phyloP scores from a whole-genome alignment of 1,140 invertebrate species.

The Ditylenchus dipsaci region DNA sequence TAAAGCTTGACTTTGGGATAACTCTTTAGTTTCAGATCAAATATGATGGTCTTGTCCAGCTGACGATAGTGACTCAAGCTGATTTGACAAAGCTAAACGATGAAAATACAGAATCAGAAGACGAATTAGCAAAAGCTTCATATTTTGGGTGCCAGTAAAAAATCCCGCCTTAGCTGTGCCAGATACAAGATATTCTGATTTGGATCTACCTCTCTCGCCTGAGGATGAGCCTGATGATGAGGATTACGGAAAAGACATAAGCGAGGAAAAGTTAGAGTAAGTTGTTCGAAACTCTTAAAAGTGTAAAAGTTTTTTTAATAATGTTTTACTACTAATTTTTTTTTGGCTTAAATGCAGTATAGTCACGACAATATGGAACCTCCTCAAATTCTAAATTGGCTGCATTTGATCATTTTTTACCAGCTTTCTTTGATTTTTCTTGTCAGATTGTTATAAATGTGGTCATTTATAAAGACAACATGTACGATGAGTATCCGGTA shows the following conservation, averaged over 20 bases:
- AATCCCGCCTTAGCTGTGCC: constrained; percentile 4
- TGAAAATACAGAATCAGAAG: constrained; percentile 4
- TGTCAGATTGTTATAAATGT: too few relatives aligned
- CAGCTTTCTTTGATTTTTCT: too few relatives aligned
- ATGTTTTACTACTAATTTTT: too few relatives aligned
- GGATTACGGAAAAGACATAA: constrained; percentile 51
- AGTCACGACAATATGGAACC: too few relatives aligned
- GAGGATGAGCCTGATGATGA: constrained; percentile 53
- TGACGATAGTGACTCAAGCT: constrained; percentile 86
- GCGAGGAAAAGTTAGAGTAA: constrained; percentile 33
- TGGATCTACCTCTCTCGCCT: constrained; percentile 51
- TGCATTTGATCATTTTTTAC: too few relatives aligned
- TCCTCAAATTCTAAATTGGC: too few relatives aligned
- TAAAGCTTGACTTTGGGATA: neutral
- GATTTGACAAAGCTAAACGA: constrained; percentile 78
- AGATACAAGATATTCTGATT: constrained; percentile 45
- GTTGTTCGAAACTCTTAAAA: constrained; percentile 2
- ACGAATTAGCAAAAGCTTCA: neutral
- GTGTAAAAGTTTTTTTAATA: too few relatives aligned
- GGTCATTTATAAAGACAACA: too few relatives aligned
- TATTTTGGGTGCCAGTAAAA: neutral
- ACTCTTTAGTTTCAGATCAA: constrained; percentile 73
- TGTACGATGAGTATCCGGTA: too few relatives aligned
- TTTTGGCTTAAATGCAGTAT: too few relatives aligned
- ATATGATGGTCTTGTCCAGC: constrained; percentile 78